Conservation (phyloP, 2,797 vertebrate genomes). For the Sciurus vulgaris region DNA sequence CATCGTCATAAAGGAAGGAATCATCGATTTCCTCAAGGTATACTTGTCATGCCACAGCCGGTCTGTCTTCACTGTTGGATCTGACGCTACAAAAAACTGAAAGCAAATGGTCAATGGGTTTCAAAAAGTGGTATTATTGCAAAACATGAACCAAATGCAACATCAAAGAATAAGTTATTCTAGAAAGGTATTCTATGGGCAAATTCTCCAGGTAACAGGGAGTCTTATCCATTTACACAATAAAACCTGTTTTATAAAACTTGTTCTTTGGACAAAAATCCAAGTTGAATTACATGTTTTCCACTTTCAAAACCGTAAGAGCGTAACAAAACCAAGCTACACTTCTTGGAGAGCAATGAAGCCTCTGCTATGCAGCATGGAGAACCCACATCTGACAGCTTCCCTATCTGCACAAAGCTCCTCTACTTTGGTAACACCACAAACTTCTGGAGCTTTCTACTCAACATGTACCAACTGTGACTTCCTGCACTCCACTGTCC, state of each 20-base stretch:
- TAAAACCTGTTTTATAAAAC: neutral
- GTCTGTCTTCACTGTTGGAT: constrained; percentile 97
- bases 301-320: neutral
- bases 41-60: constrained; percentile 99
- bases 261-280: neutral
- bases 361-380: fast-evolving
- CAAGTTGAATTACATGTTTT: neutral
- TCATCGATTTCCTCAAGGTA: constrained; percentile 98
- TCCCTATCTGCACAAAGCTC: fast-evolving
- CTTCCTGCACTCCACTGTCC: neutral
- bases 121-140: neutral
- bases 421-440: too few relatives aligned
- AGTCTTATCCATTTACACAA: neutral
- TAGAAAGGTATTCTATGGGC: neutral
- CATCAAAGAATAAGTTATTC: neutral
- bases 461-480: fast-evolving
- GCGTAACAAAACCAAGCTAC: neutral
- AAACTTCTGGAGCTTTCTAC: neutral
- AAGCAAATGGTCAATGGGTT: constrained; percentile 15
- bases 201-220: neutral
- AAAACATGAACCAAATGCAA: neutral
- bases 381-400: too few relatives aligned
- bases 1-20: constrained; percentile 98
- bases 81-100: constrained; percentile 98
- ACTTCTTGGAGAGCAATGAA: neutral